These are phyloP conservation scores for Anarrhichthys ocellatus DNA, from an alignment of 2,113 vertebrate genomes.

Conservation along the genomic window DNA sequence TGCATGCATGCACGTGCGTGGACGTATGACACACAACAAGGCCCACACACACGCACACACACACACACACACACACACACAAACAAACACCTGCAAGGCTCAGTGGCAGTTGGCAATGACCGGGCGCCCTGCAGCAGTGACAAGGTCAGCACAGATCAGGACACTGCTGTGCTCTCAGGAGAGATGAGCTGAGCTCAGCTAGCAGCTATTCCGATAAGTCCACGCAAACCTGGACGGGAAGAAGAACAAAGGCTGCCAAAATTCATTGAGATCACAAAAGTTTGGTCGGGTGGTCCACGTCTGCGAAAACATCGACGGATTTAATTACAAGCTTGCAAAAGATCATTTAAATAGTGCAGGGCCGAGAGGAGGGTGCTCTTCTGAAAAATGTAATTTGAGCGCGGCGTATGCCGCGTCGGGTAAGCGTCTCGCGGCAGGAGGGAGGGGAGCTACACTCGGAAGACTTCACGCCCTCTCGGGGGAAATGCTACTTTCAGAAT, in stretches of 20 bases:
- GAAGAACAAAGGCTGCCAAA: slow-evolving; percentile 20
- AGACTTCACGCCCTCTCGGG: slow-evolving; percentile 66
- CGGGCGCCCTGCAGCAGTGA: slow-evolving; percentile 60
- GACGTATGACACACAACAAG: slow-evolving; percentile 12
- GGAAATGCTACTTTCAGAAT: slow-evolving; percentile 79
- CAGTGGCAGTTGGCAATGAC: slow-evolving; percentile 68
- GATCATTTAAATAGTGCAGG: slow-evolving; percentile 56
- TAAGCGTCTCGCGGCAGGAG: slow-evolving; percentile 57
- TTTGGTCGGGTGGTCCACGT: slow-evolving; percentile 23
- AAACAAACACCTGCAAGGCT: slow-evolving; percentile 48
- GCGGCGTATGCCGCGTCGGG: slow-evolving; percentile 64
- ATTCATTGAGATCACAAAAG: slow-evolving; percentile 50
- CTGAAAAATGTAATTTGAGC: slow-evolving; percentile 60
- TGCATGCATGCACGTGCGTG: slow-evolving; percentile 18
- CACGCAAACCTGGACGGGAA: slow-evolving; percentile 18
- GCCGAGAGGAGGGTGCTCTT: slow-evolving; percentile 33
- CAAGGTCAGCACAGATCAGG: slow-evolving; percentile 75
- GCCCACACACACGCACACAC: slow-evolving; percentile 32
- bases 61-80: slow-evolving; percentile 8
- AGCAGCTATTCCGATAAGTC: slow-evolving; percentile 29
- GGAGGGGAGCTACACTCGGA: slow-evolving; percentile 59
- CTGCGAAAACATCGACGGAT: slow-evolving; percentile 41
- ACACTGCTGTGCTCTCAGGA: slow-evolving; percentile 59
- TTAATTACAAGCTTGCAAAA: slow-evolving; percentile 58
- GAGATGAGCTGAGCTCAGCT: slow-evolving; percentile 64